Percentiles rank a stretch among this genome's conserved stretches.
These are phyloP conservation scores for Conchocele bisecta DNA, from an alignment of 2,888 invertebrate genomes.

Conservation along the genomic window DNA sequence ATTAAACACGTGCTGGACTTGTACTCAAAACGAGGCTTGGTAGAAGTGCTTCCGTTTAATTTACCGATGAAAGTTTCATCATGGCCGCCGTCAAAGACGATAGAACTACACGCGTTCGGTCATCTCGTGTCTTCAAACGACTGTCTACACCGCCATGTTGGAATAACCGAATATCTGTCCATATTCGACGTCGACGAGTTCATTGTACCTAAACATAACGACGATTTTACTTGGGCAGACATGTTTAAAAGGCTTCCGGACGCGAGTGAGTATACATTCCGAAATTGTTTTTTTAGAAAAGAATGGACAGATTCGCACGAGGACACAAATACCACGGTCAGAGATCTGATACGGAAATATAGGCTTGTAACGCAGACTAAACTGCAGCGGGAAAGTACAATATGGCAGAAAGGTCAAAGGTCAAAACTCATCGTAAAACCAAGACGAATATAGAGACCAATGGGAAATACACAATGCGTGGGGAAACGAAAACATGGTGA, in stretches of 20 bases:
- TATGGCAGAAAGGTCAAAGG: conserved; percentile 52
- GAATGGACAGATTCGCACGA: conserved; percentile 41
- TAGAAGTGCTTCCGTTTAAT: conserved; percentile 75
- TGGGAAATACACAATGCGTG: conserved; percentile 70
- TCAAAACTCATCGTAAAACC: conserved; percentile 74
- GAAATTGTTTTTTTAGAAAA: conserved; percentile 66
- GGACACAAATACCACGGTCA: conserved; percentile 43
- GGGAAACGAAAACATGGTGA: conserved; percentile 18
- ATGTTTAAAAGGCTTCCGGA: conserved; percentile 41
- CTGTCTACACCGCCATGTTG: conserved; percentile 76
- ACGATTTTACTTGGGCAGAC: conserved; percentile 61
- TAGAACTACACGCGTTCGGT: conserved; percentile 79
- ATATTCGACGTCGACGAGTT: conserved; percentile 81
- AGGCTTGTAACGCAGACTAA: conserved; percentile 65
- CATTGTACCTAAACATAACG: conserved; percentile 71
- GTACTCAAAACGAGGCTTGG: conserved; percentile 64
- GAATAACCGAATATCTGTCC: conserved; percentile 70
- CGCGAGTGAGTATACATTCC: conserved; percentile 49
- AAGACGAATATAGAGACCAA: conserved; percentile 52
- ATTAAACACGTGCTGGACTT: conserved; percentile 66
- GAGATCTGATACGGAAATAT: too few species aligned
- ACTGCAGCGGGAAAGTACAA: conserved; percentile 56
- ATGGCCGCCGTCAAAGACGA: conserved; percentile 63
- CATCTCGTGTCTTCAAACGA: conserved; percentile 80
- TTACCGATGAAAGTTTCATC: conserved; percentile 71